phyloP scores from a whole-genome alignment of 2,888 invertebrate genomes.

The Philopedon plagiatum region DNA sequence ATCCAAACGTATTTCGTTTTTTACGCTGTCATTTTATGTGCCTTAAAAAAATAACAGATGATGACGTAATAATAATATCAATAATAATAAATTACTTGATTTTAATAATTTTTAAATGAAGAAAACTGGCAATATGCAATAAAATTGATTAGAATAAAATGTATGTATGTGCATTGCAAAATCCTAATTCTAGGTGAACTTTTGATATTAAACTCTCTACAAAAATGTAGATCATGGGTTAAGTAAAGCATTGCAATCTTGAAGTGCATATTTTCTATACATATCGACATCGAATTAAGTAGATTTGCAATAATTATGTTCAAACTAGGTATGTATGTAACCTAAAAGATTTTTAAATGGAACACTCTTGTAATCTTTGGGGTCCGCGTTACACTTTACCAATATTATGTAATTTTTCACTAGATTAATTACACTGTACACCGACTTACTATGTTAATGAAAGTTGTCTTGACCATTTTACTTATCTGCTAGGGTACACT shows the following conservation, averaged over 20 bases:
- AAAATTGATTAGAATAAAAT: constrained; percentile 20
- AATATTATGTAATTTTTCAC: constrained; percentile 46
- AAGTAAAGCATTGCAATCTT: constrained; percentile 47
- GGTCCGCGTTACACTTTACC: constrained; percentile 40
- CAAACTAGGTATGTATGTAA: constrained; percentile 49
- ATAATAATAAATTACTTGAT: no score
- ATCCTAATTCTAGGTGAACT: constrained; percentile 42
- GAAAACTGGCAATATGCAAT: background rate
- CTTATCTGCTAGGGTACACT: constrained; percentile 31
- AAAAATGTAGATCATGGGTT: constrained; percentile 49
- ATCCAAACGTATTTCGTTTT: no score
- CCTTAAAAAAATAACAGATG: no score
- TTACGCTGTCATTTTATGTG: no score
- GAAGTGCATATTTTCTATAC: constrained; percentile 47
- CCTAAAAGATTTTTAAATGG: constrained; percentile 44
- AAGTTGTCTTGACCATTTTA: constrained; percentile 43
- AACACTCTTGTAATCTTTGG: constrained; percentile 46
- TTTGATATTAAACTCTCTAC: constrained; percentile 41
- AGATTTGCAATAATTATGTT: constrained; percentile 49
- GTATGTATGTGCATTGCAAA: constrained; percentile 29
- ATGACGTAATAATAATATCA: no score
- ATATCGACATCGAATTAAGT: constrained; percentile 48
- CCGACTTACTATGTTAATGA: constrained; percentile 40
- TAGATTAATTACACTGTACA: constrained; percentile 29
- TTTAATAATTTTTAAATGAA: background rate